A percentile compares a stretch with the other conserved stretches of the same genome.
Conservation (phyloP, 2,888 invertebrate genomes). For the Zootermopsis nevadensis region DNA sequence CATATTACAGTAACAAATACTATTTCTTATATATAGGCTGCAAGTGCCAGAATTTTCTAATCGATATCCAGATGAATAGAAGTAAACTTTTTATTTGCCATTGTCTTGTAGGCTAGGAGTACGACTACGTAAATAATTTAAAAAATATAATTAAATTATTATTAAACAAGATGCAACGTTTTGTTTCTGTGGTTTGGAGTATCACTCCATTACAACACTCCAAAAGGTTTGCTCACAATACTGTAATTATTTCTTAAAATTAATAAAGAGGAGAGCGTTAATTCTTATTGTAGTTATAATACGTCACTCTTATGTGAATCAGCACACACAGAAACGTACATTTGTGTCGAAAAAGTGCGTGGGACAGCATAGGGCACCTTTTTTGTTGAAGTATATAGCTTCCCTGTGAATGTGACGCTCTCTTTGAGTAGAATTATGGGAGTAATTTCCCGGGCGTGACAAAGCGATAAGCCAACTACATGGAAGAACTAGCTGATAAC, state of each 20-base stretch:
- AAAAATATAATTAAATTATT: no score
- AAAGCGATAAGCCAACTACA: constrained; percentile 23
- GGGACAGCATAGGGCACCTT: neutral
- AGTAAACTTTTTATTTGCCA: no score
- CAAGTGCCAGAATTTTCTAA: no score
- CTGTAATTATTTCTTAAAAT: neutral
- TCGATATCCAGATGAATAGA: no score
- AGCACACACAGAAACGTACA: neutral
- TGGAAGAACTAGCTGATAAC: constrained; percentile 38
- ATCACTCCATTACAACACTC: neutral
- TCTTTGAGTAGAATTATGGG: constrained; percentile 21
- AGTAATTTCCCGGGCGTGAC: constrained; percentile 24
- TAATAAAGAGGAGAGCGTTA: neutral
- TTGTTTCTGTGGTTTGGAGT: neutral
- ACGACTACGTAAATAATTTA: no score
- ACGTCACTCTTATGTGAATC: neutral
- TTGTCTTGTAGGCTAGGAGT: no score
- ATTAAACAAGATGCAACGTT: no score
- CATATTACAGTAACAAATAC: no score
- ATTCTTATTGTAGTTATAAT: neutral
- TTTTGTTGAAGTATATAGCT: neutral
- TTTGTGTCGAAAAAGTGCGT: neutral
- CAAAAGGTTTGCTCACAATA: neutral
- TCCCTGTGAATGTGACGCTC: constrained; percentile 3
- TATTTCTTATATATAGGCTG: no score